A percentile compares a stretch with the other conserved stretches of the same genome.
Conservation (phyloP, 2,797 vertebrate species). For the Iguana delicatissima region DNA sequence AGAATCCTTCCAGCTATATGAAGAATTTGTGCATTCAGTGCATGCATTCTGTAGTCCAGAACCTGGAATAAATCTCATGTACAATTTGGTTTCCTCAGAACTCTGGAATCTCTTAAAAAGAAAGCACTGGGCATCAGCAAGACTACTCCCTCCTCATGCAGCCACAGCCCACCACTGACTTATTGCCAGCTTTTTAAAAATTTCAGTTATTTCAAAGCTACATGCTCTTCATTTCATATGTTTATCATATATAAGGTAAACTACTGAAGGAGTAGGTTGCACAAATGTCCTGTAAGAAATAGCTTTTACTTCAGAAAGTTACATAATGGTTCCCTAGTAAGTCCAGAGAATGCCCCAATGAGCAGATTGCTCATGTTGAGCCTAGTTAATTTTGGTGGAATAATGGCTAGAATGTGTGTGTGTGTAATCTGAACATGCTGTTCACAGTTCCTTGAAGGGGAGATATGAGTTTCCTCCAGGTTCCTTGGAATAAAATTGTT, state of each 20-base stretch:
- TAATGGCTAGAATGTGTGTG: not conserved
- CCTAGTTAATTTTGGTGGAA: not conserved
- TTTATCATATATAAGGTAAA: not conserved
- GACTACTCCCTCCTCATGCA: not conserved
- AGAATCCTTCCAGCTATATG: not conserved
- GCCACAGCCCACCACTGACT: not conserved
- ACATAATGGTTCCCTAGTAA: not conserved
- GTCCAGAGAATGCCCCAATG: not conserved
- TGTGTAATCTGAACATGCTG: not conserved
- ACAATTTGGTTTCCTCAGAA: not conserved
- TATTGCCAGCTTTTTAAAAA: not conserved
- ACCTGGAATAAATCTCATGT: not conserved
- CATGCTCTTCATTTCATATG: not conserved
- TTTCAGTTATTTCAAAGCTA: not conserved
- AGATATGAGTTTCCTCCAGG: rapidly evolving
- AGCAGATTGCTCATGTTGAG: not conserved
- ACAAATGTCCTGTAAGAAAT: not conserved
- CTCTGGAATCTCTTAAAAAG: not conserved
- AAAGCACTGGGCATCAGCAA: not conserved
- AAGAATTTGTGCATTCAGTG: not conserved
- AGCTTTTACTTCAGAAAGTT: not conserved
- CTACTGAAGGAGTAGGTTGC: not conserved
- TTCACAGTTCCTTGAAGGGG: conserved; percentile 26
- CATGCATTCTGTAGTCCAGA: not conserved
- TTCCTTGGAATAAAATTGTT: conserved; percentile 14